Conservation (phyloP, 53 echinoderm and acorn worm genomes). For the Antedon mediterranea region DNA sequence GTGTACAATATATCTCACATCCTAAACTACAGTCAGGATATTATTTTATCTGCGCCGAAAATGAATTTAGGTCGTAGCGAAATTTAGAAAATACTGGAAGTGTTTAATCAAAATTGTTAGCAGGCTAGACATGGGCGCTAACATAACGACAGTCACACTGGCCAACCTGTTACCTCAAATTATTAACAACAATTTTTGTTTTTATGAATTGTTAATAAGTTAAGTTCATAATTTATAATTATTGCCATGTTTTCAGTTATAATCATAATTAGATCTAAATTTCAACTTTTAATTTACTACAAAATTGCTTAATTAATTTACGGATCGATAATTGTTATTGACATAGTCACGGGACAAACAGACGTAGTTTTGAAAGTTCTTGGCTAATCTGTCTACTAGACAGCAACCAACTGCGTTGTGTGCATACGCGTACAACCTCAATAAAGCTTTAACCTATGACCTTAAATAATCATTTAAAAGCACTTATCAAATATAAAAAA, state of each 20-base stretch:
- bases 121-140: neutral
- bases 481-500: neutral
- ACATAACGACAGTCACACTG: neutral
- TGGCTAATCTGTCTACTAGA: neutral
- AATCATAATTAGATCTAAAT: neutral
- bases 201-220: neutral
- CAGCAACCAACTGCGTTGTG: neutral
- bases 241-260: neutral
- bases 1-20: neutral
- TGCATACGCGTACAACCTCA: neutral
- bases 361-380: neutral
- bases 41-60: neutral
- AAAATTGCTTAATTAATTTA: conserved; percentile 1
- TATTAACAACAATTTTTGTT: neutral
- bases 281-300: neutral
- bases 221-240: neutral
- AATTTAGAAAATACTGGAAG: conserved; percentile 1
- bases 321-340: neutral
- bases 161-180: neutral
- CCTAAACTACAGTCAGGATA: neutral
- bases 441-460: neutral
- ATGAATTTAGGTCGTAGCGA: conserved; percentile 1
- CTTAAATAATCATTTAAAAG: neutral
- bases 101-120: neutral
- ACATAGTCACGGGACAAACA: neutral